Base-by-base conservation (phyloP, 64 coral and sea anemone species). In the Montipora capricornis region DNA sequence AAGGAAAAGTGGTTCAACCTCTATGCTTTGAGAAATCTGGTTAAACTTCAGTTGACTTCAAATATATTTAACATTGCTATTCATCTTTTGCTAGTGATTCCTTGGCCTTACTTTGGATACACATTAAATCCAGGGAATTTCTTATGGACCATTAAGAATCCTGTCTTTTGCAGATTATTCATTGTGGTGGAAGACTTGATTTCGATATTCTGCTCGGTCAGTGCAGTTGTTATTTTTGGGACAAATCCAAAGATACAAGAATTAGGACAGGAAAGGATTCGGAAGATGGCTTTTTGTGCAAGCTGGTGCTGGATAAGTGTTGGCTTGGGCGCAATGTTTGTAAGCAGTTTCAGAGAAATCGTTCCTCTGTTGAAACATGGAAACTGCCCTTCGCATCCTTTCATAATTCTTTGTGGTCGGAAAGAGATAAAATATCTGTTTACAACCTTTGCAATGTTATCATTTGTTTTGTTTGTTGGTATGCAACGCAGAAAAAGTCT, bases 311-410 rank as follows among this genome's bases (percentile, higher is more conserved):
- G 64, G 37, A 8, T 50, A 15, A 50, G 15, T 19, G 70, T 48
- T 45, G 16, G 45, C n/a, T 5, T 71, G 62, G 47, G 82, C 15
- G 66, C 45, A 46, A 3, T 86, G 17, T 50, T 7, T 8, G 44
- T 29, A 1, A 5, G 70, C 20, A 17, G 68, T 70, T 86, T 68
- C 64, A 86, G 62, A 49, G 67, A 50, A 45, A 7, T 49, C 8
- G 16, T 73, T 49, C 47, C 82, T 49, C 66, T 86, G 2, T n/a
- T 73, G 62, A 49, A 8, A 45, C 59, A 44, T 47, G 6, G 14
- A 86, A 86, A 86, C 46, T 86, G 82, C n/a, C 82, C 82, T 73
- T 22, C 37, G 8, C 82, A 86, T 70, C 20, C 64, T 8, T 73
- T 86, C 67, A 49, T 64, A 49, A 2, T 86, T 14, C 82, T 86